A percentile compares a stretch with the other conserved stretches of the same genome.
Evolutionary conservation across 2,888 invertebrate genomes (phyloP).

Genomic region (Cryptus viduatorius): DNA sequence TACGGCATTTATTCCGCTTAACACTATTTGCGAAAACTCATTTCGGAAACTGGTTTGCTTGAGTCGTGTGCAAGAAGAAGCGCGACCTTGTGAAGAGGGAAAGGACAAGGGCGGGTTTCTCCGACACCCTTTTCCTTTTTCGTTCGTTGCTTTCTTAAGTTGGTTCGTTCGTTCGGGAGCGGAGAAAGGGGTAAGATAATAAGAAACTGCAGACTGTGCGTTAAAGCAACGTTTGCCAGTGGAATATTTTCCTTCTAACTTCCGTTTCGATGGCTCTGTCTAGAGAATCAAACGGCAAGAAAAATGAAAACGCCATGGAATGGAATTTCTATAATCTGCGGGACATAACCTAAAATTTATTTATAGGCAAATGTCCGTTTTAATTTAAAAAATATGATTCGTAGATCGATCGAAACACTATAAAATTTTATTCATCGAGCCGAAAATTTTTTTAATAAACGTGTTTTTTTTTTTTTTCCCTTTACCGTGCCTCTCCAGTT

Average conservation of each 20-base stretch:
- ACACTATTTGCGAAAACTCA: constrained; percentile 79
- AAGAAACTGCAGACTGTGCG: not conserved
- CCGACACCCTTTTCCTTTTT: constrained; percentile 20
- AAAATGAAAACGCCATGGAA: not conserved
- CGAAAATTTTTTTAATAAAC: not conserved
- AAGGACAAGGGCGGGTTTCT: constrained; percentile 14
- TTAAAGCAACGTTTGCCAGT: not conserved
- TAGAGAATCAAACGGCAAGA: too few species aligned
- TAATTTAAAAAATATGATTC: not conserved
- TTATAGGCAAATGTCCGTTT: not conserved
- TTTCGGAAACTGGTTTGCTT: constrained; percentile 73
- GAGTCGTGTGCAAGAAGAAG: constrained; percentile 39
- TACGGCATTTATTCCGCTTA: constrained; percentile 77
- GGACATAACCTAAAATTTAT: not conserved
- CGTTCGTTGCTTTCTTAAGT: constrained; percentile 17
- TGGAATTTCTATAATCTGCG: not conserved
- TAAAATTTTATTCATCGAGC: not conserved
- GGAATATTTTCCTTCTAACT: constrained; percentile 6
- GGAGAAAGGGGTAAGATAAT: not conserved
- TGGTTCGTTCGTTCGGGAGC: constrained; percentile 15
- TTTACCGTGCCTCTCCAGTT: not conserved
- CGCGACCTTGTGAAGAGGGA: constrained; percentile 23
- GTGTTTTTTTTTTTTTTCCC: not conserved
- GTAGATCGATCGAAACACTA: not conserved
- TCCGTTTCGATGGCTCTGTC: not conserved